Evolutionary conservation across 2,888 invertebrate genomes (phyloP), one percentile per base, ranked within the genome.

Genomic region (Platycheirus rosarum): DNA sequence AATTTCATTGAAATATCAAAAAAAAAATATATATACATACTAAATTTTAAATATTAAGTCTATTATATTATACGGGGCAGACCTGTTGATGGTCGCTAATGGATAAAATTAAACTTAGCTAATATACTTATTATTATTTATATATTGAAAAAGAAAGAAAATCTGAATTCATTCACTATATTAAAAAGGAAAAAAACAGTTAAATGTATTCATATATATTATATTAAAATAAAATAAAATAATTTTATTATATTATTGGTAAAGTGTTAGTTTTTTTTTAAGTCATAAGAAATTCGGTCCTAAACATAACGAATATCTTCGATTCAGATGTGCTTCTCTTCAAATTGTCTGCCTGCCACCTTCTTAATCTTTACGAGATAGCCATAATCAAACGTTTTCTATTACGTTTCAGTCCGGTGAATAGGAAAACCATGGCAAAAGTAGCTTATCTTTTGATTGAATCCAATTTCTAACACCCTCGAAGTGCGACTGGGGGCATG

Each of bases 191-290:
- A 65, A 35, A 63, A 49, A 32, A 40, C 74, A 70, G 71, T 82
- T 76, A 66, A 65, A 77, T 77, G 82, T 82, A 82, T 82, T 82
- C 76, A 77, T 82, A 82, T 82, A 82, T 80, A 70, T 76, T 32
- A 63, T 63, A 63, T 63, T 77, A 77, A 76, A 82, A 46, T 82
- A 82, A 77, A 82, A 82, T 82, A 82, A 82, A 82, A 77, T 82
- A 66, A 57, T 82, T 82, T 82, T 80, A 80, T 80, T 80, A 80
- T 82, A 82, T 71, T 75, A 79, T 79, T 79, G 75, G 79, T 79
- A 73, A 57, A 65, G 4, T 11, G 9, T 18, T 63, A 11, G 26
- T 65, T 68, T 40, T 9, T 7, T n/a, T 23, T 23, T 7, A n/a
- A n/a, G n/a, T 23, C 7, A 1, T 20, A 7, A 23, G 20, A 1